A percentile compares a stretch with the other conserved stretches of the same genome.
Evolutionary conservation across 2,113 vertebrate genomes (phyloP).

Genomic region (Potamarius usumacintae): DNA sequence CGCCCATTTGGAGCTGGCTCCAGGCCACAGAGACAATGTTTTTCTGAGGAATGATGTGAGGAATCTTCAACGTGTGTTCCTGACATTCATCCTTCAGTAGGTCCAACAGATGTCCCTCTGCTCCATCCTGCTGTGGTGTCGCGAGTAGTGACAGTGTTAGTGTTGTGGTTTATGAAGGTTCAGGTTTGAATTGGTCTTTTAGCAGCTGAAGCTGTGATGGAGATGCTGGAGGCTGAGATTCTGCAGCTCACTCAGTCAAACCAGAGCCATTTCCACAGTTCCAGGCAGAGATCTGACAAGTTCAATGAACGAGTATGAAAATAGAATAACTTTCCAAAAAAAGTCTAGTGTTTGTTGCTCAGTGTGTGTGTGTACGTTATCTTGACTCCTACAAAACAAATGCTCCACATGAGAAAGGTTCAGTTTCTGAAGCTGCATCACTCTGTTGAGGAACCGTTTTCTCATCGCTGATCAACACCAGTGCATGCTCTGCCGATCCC

Average conservation of each 20-base stretch:
- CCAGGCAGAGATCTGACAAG: too few species aligned
- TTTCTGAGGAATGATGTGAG: too few species aligned
- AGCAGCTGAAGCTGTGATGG: background rate
- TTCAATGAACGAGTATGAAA: background rate
- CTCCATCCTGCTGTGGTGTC: too few species aligned
- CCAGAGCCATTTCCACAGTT: background rate
- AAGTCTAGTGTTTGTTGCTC: background rate
- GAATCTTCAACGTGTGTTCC: too few species aligned
- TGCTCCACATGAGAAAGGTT: background rate
- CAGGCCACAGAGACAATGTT: too few species aligned
- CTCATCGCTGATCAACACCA: background rate
- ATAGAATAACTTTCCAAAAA: background rate
- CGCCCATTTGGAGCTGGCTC: too few species aligned
- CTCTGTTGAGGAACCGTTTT: background rate
- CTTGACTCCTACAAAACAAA: background rate
- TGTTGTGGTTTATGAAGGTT: background rate
- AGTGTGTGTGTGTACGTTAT: background rate
- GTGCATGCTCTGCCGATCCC: background rate
- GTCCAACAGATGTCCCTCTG: too few species aligned
- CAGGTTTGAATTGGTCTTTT: too few species aligned
- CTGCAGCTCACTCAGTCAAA: background rate
- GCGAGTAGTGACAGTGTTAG: too few species aligned
- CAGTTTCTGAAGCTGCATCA: background rate
- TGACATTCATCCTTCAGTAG: too few species aligned
- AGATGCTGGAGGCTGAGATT: background rate